Evolutionary conservation across 2,113 vertebrate genomes (phyloP).

Genomic region (Hemicordylus capensis): DNA sequence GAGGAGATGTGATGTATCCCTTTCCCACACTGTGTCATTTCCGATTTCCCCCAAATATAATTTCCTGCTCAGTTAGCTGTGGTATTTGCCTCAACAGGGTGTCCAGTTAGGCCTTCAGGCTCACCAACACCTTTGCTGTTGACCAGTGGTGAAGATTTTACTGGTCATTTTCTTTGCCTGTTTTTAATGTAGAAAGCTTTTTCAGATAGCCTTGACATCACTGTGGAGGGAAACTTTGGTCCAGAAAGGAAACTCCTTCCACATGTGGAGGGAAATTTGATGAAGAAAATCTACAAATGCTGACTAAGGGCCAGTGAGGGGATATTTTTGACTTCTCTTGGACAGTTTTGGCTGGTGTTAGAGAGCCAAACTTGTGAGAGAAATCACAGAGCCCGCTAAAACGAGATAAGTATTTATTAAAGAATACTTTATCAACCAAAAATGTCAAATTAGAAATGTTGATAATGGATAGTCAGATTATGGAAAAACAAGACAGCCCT

Average conservation of each 20-base stretch:
- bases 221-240: not conserved
- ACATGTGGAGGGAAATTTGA: not conserved
- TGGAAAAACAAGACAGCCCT: not conserved
- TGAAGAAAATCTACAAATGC: not conserved
- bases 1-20: too few relatives aligned
- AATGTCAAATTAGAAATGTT: not conserved
- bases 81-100: too few relatives aligned
- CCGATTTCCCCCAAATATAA: too few relatives aligned
- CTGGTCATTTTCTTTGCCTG: not conserved
- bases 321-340: not conserved
- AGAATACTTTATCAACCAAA: not conserved
- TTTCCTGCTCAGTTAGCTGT: too few relatives aligned
- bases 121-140: too few relatives aligned
- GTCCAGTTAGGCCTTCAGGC: too few relatives aligned
- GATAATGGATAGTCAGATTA: not conserved
- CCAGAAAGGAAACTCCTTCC: not conserved
- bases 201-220: not conserved
- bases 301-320: not conserved
- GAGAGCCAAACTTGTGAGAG: too few relatives aligned
- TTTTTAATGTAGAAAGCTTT: not conserved
- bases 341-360: not conserved
- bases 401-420: not conserved
- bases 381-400: not conserved
- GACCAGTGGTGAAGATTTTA: not conserved
- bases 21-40: too few relatives aligned